These are phyloP conservation scores for Pygocentrus nattereri DNA, from an alignment of 2,797 vertebrate genomes.

Conservation along the genomic window DNA sequence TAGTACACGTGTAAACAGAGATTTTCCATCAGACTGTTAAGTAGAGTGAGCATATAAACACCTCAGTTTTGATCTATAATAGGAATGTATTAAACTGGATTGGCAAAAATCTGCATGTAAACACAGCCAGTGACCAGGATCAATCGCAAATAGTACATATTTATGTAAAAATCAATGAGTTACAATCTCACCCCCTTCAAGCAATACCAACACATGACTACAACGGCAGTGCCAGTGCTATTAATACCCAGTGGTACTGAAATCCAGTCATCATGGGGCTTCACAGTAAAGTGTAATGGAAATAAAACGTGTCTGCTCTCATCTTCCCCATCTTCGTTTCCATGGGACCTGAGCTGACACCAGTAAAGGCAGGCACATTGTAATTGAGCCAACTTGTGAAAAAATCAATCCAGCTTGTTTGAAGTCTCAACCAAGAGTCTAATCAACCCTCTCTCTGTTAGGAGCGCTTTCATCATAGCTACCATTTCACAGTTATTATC, in stretches of 20 bases:
- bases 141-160: neutral
- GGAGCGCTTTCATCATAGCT: slow-evolving; percentile 45
- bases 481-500: slow-evolving; percentile 46
- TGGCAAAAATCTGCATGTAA: no score
- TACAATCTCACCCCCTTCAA: neutral
- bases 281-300: slow-evolving; percentile 15
- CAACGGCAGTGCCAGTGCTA: neutral
- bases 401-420: slow-evolving; percentile 43
- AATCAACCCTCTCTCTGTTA: slow-evolving; percentile 34
- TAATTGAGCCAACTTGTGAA: slow-evolving; percentile 44
- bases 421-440: slow-evolving; percentile 44
- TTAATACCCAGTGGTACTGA: neutral
- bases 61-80: no score
- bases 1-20: no score
- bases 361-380: slow-evolving; percentile 24
- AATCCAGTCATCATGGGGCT: neutral
- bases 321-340: slow-evolving; percentile 37
- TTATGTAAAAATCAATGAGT: neutral
- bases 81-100: no score
- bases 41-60: no score
- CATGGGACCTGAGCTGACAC: slow-evolving; percentile 36
- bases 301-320: slow-evolving; percentile 13
- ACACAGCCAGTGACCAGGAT: no score
- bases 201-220: neutral
- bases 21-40: no score